phyloP scores from a whole-genome alignment of 2,797 vertebrate genomes.

The Gymnoscopelus braueri region DNA sequence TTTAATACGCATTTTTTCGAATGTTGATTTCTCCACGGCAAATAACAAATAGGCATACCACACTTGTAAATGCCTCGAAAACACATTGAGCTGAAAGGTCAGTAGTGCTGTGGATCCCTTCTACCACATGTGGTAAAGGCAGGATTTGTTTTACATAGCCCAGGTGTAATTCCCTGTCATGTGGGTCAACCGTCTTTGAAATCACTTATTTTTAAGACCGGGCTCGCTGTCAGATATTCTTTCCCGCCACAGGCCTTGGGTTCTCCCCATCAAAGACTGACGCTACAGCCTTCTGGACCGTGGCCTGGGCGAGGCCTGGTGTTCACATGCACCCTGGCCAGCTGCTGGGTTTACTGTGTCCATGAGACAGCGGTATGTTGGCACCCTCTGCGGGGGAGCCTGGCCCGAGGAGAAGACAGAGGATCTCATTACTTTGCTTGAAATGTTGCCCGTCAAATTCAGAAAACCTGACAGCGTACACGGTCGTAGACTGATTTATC shows the following conservation, averaged over 20 bases:
- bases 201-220: slow-evolving; percentile 51
- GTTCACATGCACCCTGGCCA: slow-evolving; percentile 46
- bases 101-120: slow-evolving; percentile 18
- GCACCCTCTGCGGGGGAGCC: slow-evolving; percentile 48
- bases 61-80: slow-evolving; percentile 21
- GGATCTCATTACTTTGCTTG: slow-evolving; percentile 49
- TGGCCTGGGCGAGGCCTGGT: slow-evolving; percentile 39
- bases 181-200: slow-evolving; percentile 43
- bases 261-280: neutral
- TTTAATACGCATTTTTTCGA: slow-evolving; percentile 16
- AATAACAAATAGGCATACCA: slow-evolving; percentile 38
- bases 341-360: slow-evolving; percentile 73
- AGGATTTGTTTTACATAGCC: slow-evolving; percentile 35
- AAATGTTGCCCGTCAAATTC: slow-evolving; percentile 9
- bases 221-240: slow-evolving; percentile 45
- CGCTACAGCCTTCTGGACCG: slow-evolving; percentile 37
- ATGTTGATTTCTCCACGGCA: slow-evolving; percentile 44
- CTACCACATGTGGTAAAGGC: slow-evolving; percentile 19
- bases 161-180: slow-evolving; percentile 52
- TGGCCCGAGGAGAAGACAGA: slow-evolving; percentile 39
- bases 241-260: slow-evolving; percentile 29
- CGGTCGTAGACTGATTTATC: slow-evolving; percentile 28
- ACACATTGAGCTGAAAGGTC: slow-evolving; percentile 7
- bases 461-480: slow-evolving; percentile 17
- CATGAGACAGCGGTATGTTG: slow-evolving; percentile 64